Evolutionary conservation across 2,113 vertebrate species (phyloP), one percentile per base, ranked within the genome.

Genomic region (Corydoras sp.): DNA sequence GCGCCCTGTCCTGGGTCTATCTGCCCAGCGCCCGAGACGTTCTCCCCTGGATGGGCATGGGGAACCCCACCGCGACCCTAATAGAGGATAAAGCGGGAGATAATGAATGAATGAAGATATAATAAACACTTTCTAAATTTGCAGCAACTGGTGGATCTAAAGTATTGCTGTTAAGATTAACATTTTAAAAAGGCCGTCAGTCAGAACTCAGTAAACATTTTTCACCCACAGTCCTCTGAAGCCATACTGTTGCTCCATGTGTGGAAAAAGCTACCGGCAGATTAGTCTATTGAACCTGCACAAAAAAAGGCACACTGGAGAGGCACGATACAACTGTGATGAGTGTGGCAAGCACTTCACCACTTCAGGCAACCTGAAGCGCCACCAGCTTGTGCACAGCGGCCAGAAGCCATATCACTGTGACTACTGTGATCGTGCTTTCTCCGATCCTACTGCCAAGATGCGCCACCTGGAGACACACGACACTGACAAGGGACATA

Each of bases 391-490:
- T 89, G 96, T 98, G 77, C 97, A 99, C 90, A 99, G 94, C 0
- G 96, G 97, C 0, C 93, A 97, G 88, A 99, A 98, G 79, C 97
- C 97, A 0, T 96, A 97, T 86, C 93, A 92, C 80, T 99, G 97
- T 0, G 92, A 95, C 85, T 96, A 90, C 92, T 99, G 96, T 0
- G 91, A 93, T 5, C 94, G 96, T 64, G 90, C 94, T 30, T 98
- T 99, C 87, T 98, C 97, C 0, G 95, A 99, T 80, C 97, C 97
- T 86, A 98, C 97, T 0, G 97, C 97, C 69, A 98, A 98, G 88
- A 99, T 98, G 96, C 83, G 97, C 35, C 97, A 99, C 79, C 88
- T 99, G 78, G 97, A 99, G 90, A 97, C 92, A 0, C 96, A 99
- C 0, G 95, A 99, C 88, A 94, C 93, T 0, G 87, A 96, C 86